Base-by-base conservation (phyloP, 1,140 invertebrate species). In the Chironomus striatipennis region DNA sequence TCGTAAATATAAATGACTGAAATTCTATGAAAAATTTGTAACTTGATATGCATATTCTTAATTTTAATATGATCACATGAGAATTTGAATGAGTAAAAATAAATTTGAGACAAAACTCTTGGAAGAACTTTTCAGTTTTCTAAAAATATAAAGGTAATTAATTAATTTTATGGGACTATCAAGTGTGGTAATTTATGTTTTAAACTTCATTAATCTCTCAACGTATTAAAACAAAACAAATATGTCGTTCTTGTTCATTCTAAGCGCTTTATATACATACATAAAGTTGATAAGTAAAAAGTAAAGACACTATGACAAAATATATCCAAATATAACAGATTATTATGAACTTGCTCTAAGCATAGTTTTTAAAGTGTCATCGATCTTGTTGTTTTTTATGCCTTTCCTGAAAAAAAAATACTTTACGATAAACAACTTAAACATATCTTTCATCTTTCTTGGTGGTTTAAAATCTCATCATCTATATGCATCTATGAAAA, bases 121-220 rank as follows among this genome's bases (percentile, higher is more conserved):
- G 5, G 24, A 2, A 34, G 24, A 34, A 34, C 2, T 34, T 34
- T 34, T 34, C 24, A 57, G 12, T 57, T 15, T 57, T n/a, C 47
- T n/a, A 57, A 57, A 47, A 57, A 57, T 57, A 57, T n/a, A 57
- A 12, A n/a, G 47, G 47, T 10, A 57, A 57, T 57, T 57, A 57
- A 57, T 57, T 57, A 57, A 57, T 57, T 57, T 57, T 57, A 57
- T 57, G 47, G 12, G 47, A 57, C 47, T 57, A 57, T 57, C 47
- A 57, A 57, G 47, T 57, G 47, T 57, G 12, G 47, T 57, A 57
- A 57, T 57, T 57, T 57, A 57, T 57, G 47, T 57, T 12, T n/a
- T n/a, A n/a, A 34, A 34, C 24, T 34, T 5, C 24, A 34, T 34
- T 34, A 5, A 34, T 34, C 24, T 1, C 24, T 34, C 24, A 34